phyloP scores from a whole-genome alignment of 2,888 invertebrate species.

The Maniola hyperantus region DNA sequence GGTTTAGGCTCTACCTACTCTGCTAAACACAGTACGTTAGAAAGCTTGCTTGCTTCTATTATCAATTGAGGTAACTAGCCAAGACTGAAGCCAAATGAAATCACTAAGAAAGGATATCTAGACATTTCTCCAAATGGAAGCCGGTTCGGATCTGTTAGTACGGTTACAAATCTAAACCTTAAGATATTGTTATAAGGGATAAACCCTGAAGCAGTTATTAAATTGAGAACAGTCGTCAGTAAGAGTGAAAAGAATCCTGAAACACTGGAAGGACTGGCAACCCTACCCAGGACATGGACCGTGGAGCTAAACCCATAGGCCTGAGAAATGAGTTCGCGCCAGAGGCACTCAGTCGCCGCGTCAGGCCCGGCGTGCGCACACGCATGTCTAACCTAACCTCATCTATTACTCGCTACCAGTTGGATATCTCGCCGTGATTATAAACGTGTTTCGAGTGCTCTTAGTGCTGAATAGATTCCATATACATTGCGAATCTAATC shows the following conservation, averaged over 20 bases:
- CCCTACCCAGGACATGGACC: conserved; percentile 16
- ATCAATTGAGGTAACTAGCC: too few species aligned
- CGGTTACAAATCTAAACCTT: too few species aligned
- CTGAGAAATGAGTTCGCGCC: conserved; percentile 38
- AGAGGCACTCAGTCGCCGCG: conserved; percentile 53
- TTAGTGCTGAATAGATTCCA: not conserved
- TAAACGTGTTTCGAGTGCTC: conserved; percentile 17
- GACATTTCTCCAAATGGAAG: too few species aligned
- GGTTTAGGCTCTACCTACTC: too few species aligned
- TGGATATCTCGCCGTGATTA: conserved; percentile 6
- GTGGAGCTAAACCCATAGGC: conserved; percentile 36
- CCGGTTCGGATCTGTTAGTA: too few species aligned
- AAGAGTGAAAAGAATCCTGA: not conserved
- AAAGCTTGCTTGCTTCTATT: too few species aligned
- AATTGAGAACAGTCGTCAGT: too few species aligned
- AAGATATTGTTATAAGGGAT: too few species aligned
- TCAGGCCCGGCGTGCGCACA: conserved; percentile 45
- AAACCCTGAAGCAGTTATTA: too few species aligned
- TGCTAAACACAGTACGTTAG: too few species aligned
- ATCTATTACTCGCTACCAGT: not conserved
- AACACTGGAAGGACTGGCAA: conserved; percentile 13
- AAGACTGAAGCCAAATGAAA: too few species aligned
- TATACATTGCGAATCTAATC: not conserved
- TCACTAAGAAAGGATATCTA: too few species aligned
- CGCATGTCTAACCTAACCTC: conserved; percentile 19